Evolutionary conservation across 1,140 invertebrate genomes (phyloP).

Genomic region (Drosophila paulistorum): DNA sequence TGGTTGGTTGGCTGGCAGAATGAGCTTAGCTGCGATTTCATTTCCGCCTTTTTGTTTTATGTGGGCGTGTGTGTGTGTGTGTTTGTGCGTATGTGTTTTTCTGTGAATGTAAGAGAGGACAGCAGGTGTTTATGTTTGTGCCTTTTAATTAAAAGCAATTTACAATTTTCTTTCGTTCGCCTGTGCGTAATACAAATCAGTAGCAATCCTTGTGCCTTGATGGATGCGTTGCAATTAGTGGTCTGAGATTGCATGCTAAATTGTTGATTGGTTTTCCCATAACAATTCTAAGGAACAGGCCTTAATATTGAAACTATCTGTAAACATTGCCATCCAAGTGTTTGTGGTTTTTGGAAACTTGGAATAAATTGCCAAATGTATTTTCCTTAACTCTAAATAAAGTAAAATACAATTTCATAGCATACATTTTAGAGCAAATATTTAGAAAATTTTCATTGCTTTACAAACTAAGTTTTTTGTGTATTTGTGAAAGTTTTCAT

Average conservation of each 20-base stretch:
- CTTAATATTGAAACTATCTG: background rate
- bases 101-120: constrained; percentile 42
- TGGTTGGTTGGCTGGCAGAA: constrained; percentile 37
- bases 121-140: constrained; percentile 81
- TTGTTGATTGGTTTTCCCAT: constrained; percentile 48
- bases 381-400: too few species aligned
- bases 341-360: background rate
- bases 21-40: constrained; percentile 63
- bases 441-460: too few species aligned
- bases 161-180: constrained; percentile 77
- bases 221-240: constrained; percentile 76
- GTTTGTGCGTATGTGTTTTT: constrained; percentile 16
- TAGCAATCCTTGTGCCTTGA: constrained; percentile 55
- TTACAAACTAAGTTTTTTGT: too few species aligned
- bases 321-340: background rate
- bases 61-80: constrained; percentile 31
- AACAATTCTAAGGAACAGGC: background rate
- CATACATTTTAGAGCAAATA: too few species aligned
- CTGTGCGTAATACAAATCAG: constrained; percentile 22
- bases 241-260: constrained; percentile 69
- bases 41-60: constrained; percentile 42
- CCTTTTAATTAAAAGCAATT: constrained; percentile 81
- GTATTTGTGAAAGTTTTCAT: too few species aligned
- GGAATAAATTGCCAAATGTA: too few species aligned
- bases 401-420: too few species aligned